A percentile compares a stretch with the other conserved stretches of the same genome.
Evolutionary conservation across 2,113 vertebrate genomes (phyloP).

Genomic region (Dicrurus megarhynchus): DNA sequence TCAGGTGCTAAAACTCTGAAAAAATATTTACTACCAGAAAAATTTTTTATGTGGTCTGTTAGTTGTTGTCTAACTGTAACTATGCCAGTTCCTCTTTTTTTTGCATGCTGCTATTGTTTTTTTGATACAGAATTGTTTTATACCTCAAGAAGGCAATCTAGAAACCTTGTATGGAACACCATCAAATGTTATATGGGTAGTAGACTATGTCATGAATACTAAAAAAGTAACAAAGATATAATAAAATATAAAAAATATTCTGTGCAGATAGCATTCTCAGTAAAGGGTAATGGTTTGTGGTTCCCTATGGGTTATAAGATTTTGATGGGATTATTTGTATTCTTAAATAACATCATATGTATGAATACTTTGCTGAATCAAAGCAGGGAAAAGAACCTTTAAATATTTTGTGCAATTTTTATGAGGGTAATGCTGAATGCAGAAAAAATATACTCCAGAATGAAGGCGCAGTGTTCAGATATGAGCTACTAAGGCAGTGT

Average conservation of each 20-base stretch:
- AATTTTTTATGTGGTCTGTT: not conserved
- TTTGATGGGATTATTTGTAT: not conserved
- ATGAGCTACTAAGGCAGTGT: not conserved
- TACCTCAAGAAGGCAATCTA: not conserved
- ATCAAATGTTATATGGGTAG: not conserved
- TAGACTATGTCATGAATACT: not conserved
- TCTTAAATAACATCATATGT: not conserved
- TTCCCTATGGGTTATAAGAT: not conserved
- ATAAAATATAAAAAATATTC: not conserved
- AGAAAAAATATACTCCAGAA: not conserved
- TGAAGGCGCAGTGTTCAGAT: not conserved
- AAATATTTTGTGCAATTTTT: not conserved
- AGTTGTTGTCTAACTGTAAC: not conserved
- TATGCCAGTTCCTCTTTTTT: not conserved
- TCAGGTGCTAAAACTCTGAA: not conserved
- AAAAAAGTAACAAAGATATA: not conserved
- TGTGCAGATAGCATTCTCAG: not conserved
- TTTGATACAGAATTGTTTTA: not conserved
- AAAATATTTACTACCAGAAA: not conserved
- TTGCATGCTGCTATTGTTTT: not conserved
- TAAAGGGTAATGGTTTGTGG: not conserved
- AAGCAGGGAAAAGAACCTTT: not conserved
- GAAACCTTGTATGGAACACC: not conserved
- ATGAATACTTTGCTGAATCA: not conserved
- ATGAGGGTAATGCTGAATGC: not conserved